Conservation (phyloP, 2,888 invertebrate species). For the Taphrorychus bicolor region DNA sequence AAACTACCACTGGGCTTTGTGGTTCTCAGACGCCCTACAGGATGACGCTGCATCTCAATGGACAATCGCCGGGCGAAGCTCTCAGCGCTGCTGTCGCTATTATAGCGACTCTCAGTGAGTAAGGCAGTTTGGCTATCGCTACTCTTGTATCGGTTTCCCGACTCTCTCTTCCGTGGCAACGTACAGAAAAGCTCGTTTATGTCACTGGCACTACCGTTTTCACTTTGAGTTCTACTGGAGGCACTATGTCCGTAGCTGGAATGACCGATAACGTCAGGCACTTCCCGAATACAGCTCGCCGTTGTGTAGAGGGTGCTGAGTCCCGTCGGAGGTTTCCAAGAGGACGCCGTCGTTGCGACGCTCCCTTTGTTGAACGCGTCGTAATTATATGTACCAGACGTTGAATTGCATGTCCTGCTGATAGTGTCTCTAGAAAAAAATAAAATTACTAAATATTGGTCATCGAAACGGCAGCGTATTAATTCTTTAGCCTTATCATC, state of each 20-base stretch:
- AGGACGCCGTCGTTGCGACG: not conserved
- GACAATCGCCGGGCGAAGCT: slow-evolving; percentile 61
- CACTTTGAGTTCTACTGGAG: slow-evolving; percentile 53
- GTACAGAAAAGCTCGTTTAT: slow-evolving; percentile 67
- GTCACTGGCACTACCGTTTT: slow-evolving; percentile 57
- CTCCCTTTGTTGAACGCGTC: not conserved
- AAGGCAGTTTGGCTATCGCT: slow-evolving; percentile 79
- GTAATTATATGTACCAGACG: slow-evolving; percentile 54
- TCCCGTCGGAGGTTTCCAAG: not conserved
- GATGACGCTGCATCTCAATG: slow-evolving; percentile 59
- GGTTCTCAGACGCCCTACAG: slow-evolving; percentile 32
- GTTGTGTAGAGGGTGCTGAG: slow-evolving; percentile 33
- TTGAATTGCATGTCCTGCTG: slow-evolving; percentile 55
- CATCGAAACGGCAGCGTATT: too few relatives aligned
- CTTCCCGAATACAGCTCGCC: slow-evolving; percentile 41
- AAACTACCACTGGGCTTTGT: slow-evolving; percentile 73
- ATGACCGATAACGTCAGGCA: slow-evolving; percentile 57
- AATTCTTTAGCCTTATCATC: too few relatives aligned
- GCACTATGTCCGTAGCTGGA: slow-evolving; percentile 42
- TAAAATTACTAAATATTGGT: slow-evolving; percentile 46
- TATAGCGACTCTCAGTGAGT: slow-evolving; percentile 72
- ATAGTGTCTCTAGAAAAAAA: slow-evolving; percentile 61
- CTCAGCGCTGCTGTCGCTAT: slow-evolving; percentile 64
- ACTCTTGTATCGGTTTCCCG: slow-evolving; percentile 55
- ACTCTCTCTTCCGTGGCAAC: slow-evolving; percentile 63